phyloP scores from a whole-genome alignment of 2,797 vertebrate genomes.

The Sebastes oblongus region DNA sequence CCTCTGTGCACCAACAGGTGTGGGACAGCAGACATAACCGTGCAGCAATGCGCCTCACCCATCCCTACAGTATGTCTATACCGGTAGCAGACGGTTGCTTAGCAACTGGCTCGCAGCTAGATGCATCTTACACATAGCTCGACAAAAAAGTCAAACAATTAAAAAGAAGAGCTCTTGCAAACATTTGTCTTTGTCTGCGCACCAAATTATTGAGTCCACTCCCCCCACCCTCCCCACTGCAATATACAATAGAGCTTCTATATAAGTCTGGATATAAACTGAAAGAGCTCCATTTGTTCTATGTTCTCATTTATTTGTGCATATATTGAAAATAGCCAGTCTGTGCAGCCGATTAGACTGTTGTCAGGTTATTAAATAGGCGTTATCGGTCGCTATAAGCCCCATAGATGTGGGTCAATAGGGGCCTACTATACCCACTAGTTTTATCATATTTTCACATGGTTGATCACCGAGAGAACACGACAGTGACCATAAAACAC shows the following conservation, averaged over 20 bases:
- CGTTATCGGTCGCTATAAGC: too few species aligned
- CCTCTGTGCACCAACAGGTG: constrained; percentile 57
- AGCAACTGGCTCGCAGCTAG: constrained; percentile 78
- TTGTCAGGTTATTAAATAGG: too few species aligned
- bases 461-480: too few species aligned
- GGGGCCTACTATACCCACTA: too few species aligned
- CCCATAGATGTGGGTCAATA: too few species aligned
- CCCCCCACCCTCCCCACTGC: constrained; percentile 28
- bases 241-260: constrained; percentile 32
- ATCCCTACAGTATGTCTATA: constrained; percentile 58
- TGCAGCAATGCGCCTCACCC: constrained; percentile 58
- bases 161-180: constrained; percentile 41
- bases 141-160: constrained; percentile 65
- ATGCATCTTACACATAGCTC: constrained; percentile 64
- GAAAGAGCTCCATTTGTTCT: constrained; percentile 21
- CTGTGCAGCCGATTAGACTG: constrained; percentile 26
- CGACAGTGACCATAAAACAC: too few species aligned
- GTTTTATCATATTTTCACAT: too few species aligned
- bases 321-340: constrained; percentile 72
- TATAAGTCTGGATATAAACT: constrained; percentile 6
- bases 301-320: constrained; percentile 56
- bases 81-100: constrained; percentile 74
- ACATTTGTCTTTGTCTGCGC: constrained; percentile 38
- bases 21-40: constrained; percentile 38
- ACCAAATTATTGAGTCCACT: constrained; percentile 56